phyloP scores from a whole-genome alignment of 1,140 invertebrate genomes.

The Meloidogyne exigua region DNA sequence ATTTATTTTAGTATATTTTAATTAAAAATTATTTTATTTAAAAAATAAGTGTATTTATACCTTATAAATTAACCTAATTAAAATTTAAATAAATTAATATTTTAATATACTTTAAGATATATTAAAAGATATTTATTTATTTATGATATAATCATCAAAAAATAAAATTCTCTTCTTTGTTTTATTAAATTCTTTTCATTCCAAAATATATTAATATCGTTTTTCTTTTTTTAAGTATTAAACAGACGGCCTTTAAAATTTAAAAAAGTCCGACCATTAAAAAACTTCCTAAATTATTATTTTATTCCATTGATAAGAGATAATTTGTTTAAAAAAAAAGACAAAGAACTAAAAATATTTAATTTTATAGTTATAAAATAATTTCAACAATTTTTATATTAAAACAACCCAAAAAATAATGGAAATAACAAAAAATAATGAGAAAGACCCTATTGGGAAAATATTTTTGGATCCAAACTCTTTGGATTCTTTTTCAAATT shows the following conservation, averaged over 20 bases:
- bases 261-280: not conserved
- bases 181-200: conserved; percentile 10
- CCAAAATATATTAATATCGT: conserved; percentile 7
- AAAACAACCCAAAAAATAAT: not conserved
- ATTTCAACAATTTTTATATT: too few relatives aligned
- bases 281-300: not conserved
- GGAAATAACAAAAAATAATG: not conserved
- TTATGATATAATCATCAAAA: not conserved
- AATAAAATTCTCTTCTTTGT: not conserved
- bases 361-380: not conserved
- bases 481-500: not conserved
- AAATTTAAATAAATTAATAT: too few relatives aligned
- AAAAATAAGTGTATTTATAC: too few relatives aligned
- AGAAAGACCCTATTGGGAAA: not conserved
- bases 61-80: too few relatives aligned
- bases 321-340: too few relatives aligned
- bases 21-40: too few relatives aligned
- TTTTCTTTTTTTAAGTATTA: not conserved
- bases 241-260: not conserved
- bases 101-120: too few relatives aligned
- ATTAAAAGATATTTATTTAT: too few relatives aligned
- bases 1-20: too few relatives aligned
- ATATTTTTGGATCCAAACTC: not conserved
- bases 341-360: not conserved
- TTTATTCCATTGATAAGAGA: not conserved